These are phyloP conservation scores for Parnassius smintheus DNA, from an alignment of 2,888 invertebrate species.

Conservation along the genomic window DNA sequence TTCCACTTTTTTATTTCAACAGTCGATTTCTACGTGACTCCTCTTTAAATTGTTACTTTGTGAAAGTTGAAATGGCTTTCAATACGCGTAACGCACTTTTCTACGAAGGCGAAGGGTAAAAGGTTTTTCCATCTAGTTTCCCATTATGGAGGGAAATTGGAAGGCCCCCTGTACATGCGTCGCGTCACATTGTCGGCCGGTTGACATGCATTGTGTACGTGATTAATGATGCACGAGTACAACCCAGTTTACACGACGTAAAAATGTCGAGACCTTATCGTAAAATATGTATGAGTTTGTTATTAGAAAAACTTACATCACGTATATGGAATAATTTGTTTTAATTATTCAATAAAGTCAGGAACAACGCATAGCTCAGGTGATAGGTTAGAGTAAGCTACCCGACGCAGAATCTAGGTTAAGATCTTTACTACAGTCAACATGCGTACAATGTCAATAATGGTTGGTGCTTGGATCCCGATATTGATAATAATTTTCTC, in stretches of 20 bases:
- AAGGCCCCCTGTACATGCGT: slow-evolving; percentile 57
- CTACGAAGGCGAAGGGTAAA: slow-evolving; percentile 33
- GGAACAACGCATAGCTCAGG: background rate
- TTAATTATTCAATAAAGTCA: background rate
- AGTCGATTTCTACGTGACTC: slow-evolving; percentile 33
- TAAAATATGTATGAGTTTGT: slow-evolving; percentile 34
- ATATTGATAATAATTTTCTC: too few species aligned
- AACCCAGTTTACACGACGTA: slow-evolving; percentile 70
- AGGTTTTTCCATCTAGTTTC: slow-evolving; percentile 70
- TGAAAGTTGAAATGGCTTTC: slow-evolving; percentile 33
- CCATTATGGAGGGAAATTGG: slow-evolving; percentile 69
- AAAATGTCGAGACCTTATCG: slow-evolving; percentile 44
- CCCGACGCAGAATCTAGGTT: too few species aligned
- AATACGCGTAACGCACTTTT: slow-evolving; percentile 33
- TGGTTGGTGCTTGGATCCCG: too few species aligned
- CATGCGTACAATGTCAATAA: too few species aligned
- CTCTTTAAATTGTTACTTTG: slow-evolving; percentile 32
- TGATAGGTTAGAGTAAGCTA: too few species aligned
- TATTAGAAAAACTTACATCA: slow-evolving; percentile 35
- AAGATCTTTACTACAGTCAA: too few species aligned
- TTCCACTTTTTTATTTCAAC: slow-evolving; percentile 20
- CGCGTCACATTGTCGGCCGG: slow-evolving; percentile 50
- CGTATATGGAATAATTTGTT: slow-evolving; percentile 16
- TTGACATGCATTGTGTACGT: slow-evolving; percentile 73
- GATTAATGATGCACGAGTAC: slow-evolving; percentile 68